Percentiles rank a stretch among this genome's conserved stretches.
Conservation (phyloP, 53 echinoderm and acorn worm species). For the Temnopleurus reevesii region DNA sequence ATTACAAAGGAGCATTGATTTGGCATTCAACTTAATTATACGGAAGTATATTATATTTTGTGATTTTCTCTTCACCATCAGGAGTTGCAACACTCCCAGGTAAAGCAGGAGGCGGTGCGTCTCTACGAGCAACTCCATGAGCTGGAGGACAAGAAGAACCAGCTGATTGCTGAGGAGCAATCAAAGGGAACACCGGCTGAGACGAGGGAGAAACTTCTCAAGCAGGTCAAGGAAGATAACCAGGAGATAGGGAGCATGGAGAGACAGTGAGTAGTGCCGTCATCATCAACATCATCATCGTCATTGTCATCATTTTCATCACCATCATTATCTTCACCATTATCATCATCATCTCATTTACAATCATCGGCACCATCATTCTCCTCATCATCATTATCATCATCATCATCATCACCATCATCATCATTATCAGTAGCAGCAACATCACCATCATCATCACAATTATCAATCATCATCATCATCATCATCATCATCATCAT, state of each 20-base stretch:
- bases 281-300: background rate
- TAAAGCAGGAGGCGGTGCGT: slow-evolving; percentile 92
- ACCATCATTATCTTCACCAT: background rate
- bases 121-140: slow-evolving; percentile 91
- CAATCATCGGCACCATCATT: no score
- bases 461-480: no score
- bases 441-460: no score
- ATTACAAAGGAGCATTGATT: no score
- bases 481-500: no score
- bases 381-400: background rate
- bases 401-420: background rate
- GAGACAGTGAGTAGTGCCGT: slow-evolving; percentile 70
- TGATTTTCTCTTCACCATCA: background rate
- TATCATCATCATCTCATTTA: background rate
- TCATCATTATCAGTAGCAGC: background rate
- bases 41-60: no score
- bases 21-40: no score
- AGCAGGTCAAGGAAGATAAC: slow-evolving; percentile 93
- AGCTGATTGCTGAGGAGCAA: slow-evolving; percentile 83
- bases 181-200: slow-evolving; percentile 84
- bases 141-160: slow-evolving; percentile 87
- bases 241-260: slow-evolving; percentile 96
- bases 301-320: background rate
- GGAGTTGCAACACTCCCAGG: slow-evolving; percentile 87
- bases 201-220: slow-evolving; percentile 85